Percentiles rank a stretch among this genome's conserved stretches.
Evolutionary conservation across 2,888 invertebrate genomes (phyloP).

Genomic region (Lottia scabra): DNA sequence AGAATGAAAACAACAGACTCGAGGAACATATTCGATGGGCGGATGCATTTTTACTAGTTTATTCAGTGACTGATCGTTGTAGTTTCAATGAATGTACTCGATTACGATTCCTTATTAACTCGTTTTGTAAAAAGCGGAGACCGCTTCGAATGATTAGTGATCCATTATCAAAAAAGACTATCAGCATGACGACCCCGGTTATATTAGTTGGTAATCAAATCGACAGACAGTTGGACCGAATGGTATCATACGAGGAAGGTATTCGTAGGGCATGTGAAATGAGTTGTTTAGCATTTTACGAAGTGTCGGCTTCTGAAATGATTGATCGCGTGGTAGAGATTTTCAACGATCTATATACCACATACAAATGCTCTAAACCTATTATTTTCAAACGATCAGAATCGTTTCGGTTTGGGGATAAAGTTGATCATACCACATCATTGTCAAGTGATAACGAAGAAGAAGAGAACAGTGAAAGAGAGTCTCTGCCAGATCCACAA

Average conservation of each 20-base stretch:
- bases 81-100: conserved; percentile 74
- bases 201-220: conserved; percentile 86
- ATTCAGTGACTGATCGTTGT: conserved; percentile 89
- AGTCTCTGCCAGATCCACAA: no score
- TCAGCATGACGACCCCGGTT: conserved; percentile 73
- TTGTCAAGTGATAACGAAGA: background rate
- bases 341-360: conserved; percentile 48
- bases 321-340: conserved; percentile 84
- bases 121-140: conserved; percentile 52
- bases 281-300: conserved; percentile 77
- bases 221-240: conserved; percentile 83
- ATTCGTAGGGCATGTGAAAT: conserved; percentile 40
- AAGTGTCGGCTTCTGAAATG: conserved; percentile 86
- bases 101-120: conserved; percentile 59
- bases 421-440: background rate
- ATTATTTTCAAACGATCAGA: background rate
- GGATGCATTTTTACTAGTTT: conserved; percentile 87
- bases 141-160: conserved; percentile 26
- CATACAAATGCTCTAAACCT: conserved; percentile 25
- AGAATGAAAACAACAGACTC: conserved; percentile 68
- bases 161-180: conserved; percentile 23
- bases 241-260: conserved; percentile 71
- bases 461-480: background rate
- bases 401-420: background rate
- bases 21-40: conserved; percentile 89